Evolutionary conservation across 2,797 vertebrate genomes (phyloP), one percentile per base, ranked within the genome.

Genomic region (Pygocentrus nattereri): DNA sequence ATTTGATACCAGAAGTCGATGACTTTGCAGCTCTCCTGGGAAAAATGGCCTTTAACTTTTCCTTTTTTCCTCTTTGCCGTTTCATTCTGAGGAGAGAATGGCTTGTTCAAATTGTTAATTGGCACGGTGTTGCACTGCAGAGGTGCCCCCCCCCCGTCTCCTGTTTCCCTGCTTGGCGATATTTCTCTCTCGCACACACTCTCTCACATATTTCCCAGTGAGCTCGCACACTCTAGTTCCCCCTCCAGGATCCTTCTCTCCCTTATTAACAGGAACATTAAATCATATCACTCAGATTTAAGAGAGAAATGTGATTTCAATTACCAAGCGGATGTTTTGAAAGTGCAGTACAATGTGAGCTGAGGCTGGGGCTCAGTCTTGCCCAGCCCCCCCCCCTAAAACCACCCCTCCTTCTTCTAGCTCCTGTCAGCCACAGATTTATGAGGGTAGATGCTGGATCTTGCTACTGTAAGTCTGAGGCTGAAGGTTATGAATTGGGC

Each of bases 221-320:
- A 31, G 4, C 69, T 72, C 38, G 41, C 56, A 27, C 47, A 52
- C 38, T 11, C 23, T 34, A 11, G 2, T 38, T 69, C 18, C 21
- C 34, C 34, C 47, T 80, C 84, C 90, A 84, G 86, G 90, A 85
- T 86, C 80, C 86, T 70, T 83, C 86, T 86, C 54, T 79, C 81
- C 86, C 82, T 84, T 89, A 90, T 90, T 92, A 90, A 90, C 84
- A 85, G 86, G 87, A 90, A 84, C 90, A 79, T 89, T 89, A 92
- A 90, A 90, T 91, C 89, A 88, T 79, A 89, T 91, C 83, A 70
- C 86, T 86, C 68, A 62, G 83, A 90, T 91, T 91, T 91, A 92
- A 82, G 88, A 88, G 84, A 11, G 64, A 85, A 91, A 85, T 89
- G 88, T 90, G 88, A 92, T 89, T 90, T 91, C 77, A 90, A 85